Evolutionary conservation across 2,888 invertebrate species (phyloP).

Genomic region (Antheraea assamensis): DNA sequence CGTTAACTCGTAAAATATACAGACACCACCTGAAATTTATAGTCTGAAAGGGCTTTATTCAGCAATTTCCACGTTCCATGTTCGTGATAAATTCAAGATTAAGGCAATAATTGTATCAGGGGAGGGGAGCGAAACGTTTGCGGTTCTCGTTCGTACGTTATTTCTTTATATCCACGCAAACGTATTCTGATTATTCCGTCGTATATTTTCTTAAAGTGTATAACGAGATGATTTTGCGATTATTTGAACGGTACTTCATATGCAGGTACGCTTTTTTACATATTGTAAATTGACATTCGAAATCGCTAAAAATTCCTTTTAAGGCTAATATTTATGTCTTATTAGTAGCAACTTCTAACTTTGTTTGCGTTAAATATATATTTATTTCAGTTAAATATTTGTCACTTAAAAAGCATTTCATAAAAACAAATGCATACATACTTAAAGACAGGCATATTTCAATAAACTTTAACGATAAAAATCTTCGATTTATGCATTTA

Average conservation of each 20-base stretch:
- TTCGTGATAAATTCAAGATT: conserved; percentile 28
- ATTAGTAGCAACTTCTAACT: too few species aligned
- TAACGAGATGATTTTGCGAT: neutral
- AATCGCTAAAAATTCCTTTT: too few species aligned
- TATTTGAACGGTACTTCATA: neutral
- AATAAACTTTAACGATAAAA: too few species aligned
- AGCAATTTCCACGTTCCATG: conserved; percentile 20
- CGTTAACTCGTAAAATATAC: conserved; percentile 2
- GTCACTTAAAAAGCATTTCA: too few species aligned
- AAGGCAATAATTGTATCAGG: conserved; percentile 27
- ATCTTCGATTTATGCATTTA: too few species aligned
- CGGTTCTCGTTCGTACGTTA: neutral
- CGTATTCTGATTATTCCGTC: neutral
- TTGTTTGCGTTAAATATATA: too few species aligned
- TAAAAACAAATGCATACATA: too few species aligned
- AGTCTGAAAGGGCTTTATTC: conserved; percentile 18
- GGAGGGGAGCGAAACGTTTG: conserved; percentile 2
- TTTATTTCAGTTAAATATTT: too few species aligned
- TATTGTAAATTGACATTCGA: too few species aligned
- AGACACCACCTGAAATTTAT: conserved; percentile 17
- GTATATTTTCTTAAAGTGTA: neutral
- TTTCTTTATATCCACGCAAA: neutral
- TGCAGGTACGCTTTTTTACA: neutral
- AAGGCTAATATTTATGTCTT: too few species aligned
- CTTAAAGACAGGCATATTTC: too few species aligned